Evolutionary conservation across 1,140 invertebrate genomes (phyloP).

Genomic region (Leptinotarsa defecta): DNA sequence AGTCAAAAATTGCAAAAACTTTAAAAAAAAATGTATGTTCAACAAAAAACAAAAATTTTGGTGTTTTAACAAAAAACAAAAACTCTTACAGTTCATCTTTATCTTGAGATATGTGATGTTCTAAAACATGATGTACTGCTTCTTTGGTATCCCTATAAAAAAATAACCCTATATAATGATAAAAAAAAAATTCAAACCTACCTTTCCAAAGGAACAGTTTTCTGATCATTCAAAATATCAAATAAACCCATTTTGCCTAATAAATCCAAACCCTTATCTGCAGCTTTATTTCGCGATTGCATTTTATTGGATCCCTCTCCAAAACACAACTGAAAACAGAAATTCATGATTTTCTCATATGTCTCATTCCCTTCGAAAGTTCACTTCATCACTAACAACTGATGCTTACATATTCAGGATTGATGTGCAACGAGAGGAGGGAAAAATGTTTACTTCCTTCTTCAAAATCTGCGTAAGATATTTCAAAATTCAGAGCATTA

Average conservation of each 20-base stretch:
- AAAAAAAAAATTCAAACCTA: constrained; percentile 55
- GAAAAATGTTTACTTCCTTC: constrained; percentile 36
- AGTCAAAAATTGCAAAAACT: too few relatives aligned
- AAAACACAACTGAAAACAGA: constrained; percentile 43
- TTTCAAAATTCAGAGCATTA: constrained; percentile 36
- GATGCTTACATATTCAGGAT: constrained; percentile 40
- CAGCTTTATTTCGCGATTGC: constrained; percentile 38
- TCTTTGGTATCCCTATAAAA: constrained; percentile 29
- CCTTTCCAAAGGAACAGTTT: constrained; percentile 13
- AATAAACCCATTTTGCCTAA: constrained; percentile 41
- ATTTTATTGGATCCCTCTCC: constrained; percentile 37
- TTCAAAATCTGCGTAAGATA: constrained; percentile 38
- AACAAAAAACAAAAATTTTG: background rate
- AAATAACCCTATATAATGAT: background rate
- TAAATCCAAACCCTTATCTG: constrained; percentile 39
- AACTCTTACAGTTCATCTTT: constrained; percentile 13
- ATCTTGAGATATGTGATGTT: constrained; percentile 3
- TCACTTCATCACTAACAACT: background rate
- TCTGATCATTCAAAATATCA: constrained; percentile 35
- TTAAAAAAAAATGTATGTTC: too few relatives aligned
- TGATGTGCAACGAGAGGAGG: constrained; percentile 35
- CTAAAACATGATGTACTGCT: background rate
- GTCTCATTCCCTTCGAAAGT: background rate
- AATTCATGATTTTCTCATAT: background rate
- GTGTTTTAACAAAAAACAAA: background rate